Base-by-base conservation (phyloP, 1,140 invertebrate genomes). In the Saccostrea glomerata region DNA sequence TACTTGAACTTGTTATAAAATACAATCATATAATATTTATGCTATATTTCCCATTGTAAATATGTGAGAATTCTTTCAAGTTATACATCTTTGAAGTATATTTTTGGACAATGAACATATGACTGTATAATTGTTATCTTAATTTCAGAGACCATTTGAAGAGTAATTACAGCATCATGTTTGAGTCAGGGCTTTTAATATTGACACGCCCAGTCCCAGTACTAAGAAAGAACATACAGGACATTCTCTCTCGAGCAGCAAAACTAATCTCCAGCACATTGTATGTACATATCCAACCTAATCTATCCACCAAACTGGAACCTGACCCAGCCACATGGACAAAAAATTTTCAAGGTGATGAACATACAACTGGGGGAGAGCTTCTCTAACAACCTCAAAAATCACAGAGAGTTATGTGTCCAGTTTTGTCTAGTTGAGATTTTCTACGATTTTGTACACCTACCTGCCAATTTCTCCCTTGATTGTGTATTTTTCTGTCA, bases 381-480 rank as follows among this genome's bases (percentile, higher is more conserved):
- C 47, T 3, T 47, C 9, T 47, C 47, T 47, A 9, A 7, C 47
- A 6, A 1, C 47, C 47, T 47, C 47, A 6, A 6, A 47, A 0
- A 47, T 47, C 47, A 47, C 47, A 47, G 47, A 47, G 47, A 47
- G 47, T 47, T 47, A 47, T 47, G 5, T 47, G 47, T 47, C 47
- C 47, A 9, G 5, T 47, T 47, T 47, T 36, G 30, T 36, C 2
- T 0, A 47, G 47, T 47, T 47, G 47, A 47, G 2, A 47, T 2
- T 47, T 47, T 47, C 47, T 36, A 36, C 30, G 1, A 36, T n/a
- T n/a, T n/a, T n/a, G n/a, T 17, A 63, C 0, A 63, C 91, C 83
- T 87, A 93, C 93, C 93, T 91, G 82, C 93, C 93, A 70, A 93
- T 93, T 40, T 93, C 91, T 30, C 90, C 91, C 36, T 92, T 85